Percentiles rank a stretch among this genome's conserved stretches.
Conservation (phyloP, 1,140 invertebrate genomes). For the Plodia interpunctella region DNA sequence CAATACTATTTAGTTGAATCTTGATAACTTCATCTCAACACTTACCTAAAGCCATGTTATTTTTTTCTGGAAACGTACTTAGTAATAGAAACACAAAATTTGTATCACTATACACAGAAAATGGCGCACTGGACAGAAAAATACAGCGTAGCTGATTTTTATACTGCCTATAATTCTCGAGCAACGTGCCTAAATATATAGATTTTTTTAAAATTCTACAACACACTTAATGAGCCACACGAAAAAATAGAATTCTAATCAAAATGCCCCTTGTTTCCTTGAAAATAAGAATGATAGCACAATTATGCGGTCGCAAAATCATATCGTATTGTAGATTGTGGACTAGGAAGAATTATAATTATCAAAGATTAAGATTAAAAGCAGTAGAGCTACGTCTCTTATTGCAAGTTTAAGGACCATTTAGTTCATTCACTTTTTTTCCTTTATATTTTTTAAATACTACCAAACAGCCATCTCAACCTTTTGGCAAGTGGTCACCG, state of each 20-base stretch:
- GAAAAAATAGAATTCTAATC: not conserved
- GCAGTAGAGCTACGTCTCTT: not conserved
- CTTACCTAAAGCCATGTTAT: not conserved
- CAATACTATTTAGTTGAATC: not conserved
- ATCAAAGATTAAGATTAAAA: not conserved
- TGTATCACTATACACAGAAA: not conserved
- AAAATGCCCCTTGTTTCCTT: not conserved
- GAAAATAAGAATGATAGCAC: not conserved
- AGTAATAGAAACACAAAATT: not conserved
- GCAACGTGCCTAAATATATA: not conserved
- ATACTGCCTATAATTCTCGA: not conserved
- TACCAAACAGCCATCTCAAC: too few species aligned
- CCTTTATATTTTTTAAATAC: too few species aligned
- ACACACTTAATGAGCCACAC: not conserved
- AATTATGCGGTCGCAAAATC: not conserved
- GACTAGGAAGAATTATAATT: not conserved
- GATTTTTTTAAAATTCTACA: not conserved
- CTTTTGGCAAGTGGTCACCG: too few species aligned
- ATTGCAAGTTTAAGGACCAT: not conserved
- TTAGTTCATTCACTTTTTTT: not conserved
- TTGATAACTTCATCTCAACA: not conserved
- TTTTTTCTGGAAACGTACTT: not conserved
- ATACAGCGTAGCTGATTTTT: not conserved
- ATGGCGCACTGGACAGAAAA: not conserved
- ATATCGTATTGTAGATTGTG: not conserved